A percentile compares a stretch with the other conserved stretches of the same genome.
phyloP scores from a whole-genome alignment of 92 coral and sea anemone genomes.

The Siderastrea siderea region DNA sequence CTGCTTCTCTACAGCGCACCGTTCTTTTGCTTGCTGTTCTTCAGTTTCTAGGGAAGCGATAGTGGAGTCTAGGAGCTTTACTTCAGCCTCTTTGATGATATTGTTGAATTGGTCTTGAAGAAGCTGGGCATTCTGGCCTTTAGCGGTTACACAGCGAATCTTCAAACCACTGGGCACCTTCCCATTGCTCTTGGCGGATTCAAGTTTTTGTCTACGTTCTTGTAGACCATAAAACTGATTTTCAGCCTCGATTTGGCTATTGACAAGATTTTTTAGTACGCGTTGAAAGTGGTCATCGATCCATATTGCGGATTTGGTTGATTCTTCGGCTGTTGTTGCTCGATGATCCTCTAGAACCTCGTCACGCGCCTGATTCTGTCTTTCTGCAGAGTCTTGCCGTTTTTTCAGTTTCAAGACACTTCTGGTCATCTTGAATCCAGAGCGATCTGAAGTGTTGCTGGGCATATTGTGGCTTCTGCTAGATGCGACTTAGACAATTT shows the following conservation, averaged over 20 bases:
- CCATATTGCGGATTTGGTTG: conserved; percentile 12
- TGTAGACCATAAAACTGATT: conserved; percentile 16
- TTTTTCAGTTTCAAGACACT: too few relatives aligned
- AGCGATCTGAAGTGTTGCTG: too few relatives aligned
- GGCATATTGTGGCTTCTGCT: too few relatives aligned
- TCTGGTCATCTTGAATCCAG: too few relatives aligned
- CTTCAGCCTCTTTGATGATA: too few relatives aligned
- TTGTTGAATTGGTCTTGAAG: background rate
- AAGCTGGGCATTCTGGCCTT: background rate
- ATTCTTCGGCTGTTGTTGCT: conserved; percentile 13
- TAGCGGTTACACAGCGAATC: conserved; percentile 15
- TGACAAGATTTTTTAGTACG: conserved; percentile 17
- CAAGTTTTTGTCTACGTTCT: conserved; percentile 35
- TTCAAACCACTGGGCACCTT: conserved; percentile 35
- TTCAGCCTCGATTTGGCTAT: background rate
- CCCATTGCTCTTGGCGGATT: conserved; percentile 6
- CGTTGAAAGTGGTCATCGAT: conserved; percentile 41
- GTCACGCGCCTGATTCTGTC: too few relatives aligned
- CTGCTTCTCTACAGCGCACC: conserved; percentile 20
- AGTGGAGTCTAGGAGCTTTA: too few relatives aligned
- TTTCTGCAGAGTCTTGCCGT: too few relatives aligned
- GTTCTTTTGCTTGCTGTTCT: conserved; percentile 31
- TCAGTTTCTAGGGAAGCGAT: background rate
- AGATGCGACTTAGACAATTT: too few relatives aligned
- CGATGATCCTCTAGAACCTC: conserved; percentile 3